phyloP scores from a whole-genome alignment of 2,888 invertebrate genomes.

The Eucera pruinosa region DNA sequence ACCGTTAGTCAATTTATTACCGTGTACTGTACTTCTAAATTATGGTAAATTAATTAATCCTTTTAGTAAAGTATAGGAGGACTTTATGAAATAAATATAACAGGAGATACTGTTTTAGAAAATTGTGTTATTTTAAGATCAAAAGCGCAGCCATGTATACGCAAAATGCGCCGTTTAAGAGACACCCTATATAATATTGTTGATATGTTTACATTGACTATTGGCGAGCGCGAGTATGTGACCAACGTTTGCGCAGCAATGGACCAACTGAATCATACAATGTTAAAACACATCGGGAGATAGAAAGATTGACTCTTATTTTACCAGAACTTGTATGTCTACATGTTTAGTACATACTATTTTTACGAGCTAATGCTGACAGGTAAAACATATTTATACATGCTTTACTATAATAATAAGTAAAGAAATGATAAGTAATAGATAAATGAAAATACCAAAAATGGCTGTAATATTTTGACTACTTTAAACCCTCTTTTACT shows the following conservation, averaged over 20 bases:
- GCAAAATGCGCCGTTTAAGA: constrained; percentile 34
- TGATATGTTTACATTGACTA: constrained; percentile 40
- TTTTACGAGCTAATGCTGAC: too few relatives aligned
- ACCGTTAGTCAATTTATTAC: too few relatives aligned
- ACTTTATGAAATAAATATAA: constrained; percentile 14
- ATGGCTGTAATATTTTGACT: too few relatives aligned
- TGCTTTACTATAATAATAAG: too few relatives aligned
- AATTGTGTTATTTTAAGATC: constrained; percentile 36
- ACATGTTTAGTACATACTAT: too few relatives aligned
- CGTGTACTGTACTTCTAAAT: too few relatives aligned
- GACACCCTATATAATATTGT: constrained; percentile 32
- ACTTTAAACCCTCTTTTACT: too few relatives aligned
- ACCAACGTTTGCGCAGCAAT: constrained; percentile 10
- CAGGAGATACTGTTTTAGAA: constrained; percentile 33
- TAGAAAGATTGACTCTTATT: too few relatives aligned
- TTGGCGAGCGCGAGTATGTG: constrained; percentile 13
- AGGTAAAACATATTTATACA: too few relatives aligned
- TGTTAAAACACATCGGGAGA: neutral
- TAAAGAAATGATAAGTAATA: too few relatives aligned
- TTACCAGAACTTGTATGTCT: too few relatives aligned
- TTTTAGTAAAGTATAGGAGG: neutral
- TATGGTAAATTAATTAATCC: neutral
- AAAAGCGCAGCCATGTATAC: constrained; percentile 16
- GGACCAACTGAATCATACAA: neutral
- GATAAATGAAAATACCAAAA: too few relatives aligned